Percentiles rank a stretch among this genome's conserved stretches.
Conservation (phyloP, 1,140 invertebrate genomes). For the Dryas iulia region DNA sequence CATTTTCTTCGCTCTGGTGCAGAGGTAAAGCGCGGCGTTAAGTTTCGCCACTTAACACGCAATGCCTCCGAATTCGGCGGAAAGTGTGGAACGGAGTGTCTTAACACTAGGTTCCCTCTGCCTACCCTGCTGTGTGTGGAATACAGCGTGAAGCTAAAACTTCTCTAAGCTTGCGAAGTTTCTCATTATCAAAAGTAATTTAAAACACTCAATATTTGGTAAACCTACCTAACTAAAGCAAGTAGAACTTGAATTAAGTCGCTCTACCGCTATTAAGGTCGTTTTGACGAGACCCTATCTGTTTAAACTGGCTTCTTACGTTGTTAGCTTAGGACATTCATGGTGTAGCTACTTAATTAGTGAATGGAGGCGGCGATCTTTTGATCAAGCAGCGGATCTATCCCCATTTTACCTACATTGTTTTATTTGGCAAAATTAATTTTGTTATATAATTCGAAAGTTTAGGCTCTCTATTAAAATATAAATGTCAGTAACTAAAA, state of each 20-base stretch:
- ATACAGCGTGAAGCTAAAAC: background rate
- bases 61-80: no score
- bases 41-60: no score
- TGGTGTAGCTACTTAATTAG: background rate
- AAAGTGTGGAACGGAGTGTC: no score
- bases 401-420: background rate
- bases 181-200: background rate
- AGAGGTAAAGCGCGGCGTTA: no score
- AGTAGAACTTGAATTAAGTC: background rate
- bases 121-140: no score
- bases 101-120: no score
- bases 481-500: no score
- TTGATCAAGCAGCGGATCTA: background rate
- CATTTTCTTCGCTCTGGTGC: no score
- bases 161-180: no score
- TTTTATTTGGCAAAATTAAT: background rate
- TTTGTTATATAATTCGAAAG: background rate
- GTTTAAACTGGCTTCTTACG: background rate
- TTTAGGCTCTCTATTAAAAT: no score
- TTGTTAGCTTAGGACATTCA: constrained; percentile 2
- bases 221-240: background rate
- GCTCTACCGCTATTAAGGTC: background rate
- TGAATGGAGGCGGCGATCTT: background rate
- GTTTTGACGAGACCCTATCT: background rate
- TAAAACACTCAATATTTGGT: background rate